Evolutionary conservation across 2,888 invertebrate genomes (phyloP).

Genomic region (Galeopsomyia nigrocyanea): DNA sequence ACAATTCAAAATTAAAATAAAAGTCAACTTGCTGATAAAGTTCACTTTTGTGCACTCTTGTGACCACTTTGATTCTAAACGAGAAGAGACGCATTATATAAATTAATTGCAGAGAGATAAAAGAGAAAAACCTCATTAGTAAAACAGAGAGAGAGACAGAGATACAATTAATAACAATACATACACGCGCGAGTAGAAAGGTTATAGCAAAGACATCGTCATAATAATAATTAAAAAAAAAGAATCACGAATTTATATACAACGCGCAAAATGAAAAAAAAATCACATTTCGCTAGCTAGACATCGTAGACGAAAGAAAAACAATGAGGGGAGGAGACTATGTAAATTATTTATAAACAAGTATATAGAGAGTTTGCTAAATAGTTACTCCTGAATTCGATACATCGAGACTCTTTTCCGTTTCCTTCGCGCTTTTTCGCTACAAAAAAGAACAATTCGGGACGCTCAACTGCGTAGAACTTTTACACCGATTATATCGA

Average conservation of each 20-base stretch:
- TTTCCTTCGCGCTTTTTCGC: conserved; percentile 30
- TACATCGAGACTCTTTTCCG: conserved; percentile 30
- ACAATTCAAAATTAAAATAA: conserved; percentile 28
- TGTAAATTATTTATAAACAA: conserved; percentile 24
- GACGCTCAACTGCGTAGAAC: conserved; percentile 39
- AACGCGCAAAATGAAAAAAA: conserved; percentile 31
- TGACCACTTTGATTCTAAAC: conserved; percentile 28
- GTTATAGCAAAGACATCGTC: conserved; percentile 22
- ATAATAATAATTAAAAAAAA: not conserved
- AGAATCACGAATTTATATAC: conserved; percentile 23
- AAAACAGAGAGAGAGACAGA: conserved; percentile 10
- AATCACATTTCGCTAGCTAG: conserved; percentile 28
- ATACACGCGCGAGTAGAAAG: conserved; percentile 25
- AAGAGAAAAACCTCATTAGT: conserved; percentile 17
- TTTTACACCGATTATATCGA: conserved; percentile 29
- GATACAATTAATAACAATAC: not conserved
- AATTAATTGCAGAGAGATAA: not conserved
- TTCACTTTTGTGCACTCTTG: conserved; percentile 43
- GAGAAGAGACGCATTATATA: conserved; percentile 10
- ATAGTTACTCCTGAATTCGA: conserved; percentile 35
- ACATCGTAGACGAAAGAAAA: not conserved
- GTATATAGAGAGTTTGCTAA: conserved; percentile 14
- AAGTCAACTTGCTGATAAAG: conserved; percentile 43
- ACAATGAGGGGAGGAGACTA: not conserved
- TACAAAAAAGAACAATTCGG: not conserved